Percentiles rank a stretch among this genome's conserved stretches.
Evolutionary conservation across 2,888 invertebrate genomes (phyloP).

Genomic region (Tanypteryx hageni): DNA sequence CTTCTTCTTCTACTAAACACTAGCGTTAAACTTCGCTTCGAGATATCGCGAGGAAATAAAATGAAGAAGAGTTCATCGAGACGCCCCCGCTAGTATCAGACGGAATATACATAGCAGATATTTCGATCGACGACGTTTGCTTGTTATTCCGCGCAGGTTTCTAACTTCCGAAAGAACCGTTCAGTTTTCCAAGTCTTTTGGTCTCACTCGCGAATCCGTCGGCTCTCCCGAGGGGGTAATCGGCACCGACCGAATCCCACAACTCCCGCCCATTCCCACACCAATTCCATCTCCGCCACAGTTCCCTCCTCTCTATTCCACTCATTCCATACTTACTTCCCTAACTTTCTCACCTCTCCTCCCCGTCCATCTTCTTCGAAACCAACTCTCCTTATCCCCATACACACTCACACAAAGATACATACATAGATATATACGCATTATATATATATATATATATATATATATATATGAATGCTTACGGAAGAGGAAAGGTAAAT

Average conservation of each 20-base stretch:
- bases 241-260: background rate
- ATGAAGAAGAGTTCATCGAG: background rate
- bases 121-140: background rate
- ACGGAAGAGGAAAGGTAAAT: no score
- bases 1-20: no score
- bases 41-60: background rate
- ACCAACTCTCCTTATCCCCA: background rate
- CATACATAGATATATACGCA: no score
- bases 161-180: background rate
- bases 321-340: background rate
- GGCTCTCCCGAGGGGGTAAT: background rate
- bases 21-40: background rate
- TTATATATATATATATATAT: no score
- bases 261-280: background rate
- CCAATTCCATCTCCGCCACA: background rate
- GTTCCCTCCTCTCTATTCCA: no score
- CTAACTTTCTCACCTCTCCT: background rate
- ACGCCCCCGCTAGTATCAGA: background rate
- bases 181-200: slow-evolving; percentile 12
- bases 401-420: no score
- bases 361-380: background rate
- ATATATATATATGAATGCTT: no score
- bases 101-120: background rate
- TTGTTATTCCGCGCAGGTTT: background rate
- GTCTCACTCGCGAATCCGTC: background rate